Base-by-base conservation (phyloP, 2,113 vertebrate genomes). In the Hippocampus guttulatus region DNA sequence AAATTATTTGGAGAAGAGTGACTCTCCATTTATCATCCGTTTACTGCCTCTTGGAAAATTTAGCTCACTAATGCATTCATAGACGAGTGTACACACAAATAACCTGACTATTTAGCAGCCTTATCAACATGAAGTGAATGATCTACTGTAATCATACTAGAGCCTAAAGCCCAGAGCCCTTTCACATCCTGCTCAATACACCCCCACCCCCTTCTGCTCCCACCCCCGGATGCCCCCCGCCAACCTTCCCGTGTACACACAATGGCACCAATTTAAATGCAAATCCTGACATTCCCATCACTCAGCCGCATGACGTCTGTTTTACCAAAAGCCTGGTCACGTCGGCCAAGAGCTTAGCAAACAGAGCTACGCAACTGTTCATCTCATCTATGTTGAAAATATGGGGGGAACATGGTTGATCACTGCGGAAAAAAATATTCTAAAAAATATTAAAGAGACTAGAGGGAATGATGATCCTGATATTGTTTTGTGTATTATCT, bases 271-370 rank as follows among this genome's bases (percentile, higher is more conserved):
- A 92, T 90, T 91, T 92, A 91, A 90, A 92, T 91, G 92, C 90
- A 92, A 92, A 92, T 93, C 81, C 81, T 91, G 88, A 90, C 89
- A 90, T 92, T 92, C 89, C 85, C 82, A 77, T 89, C 86, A 85
- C 70, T 87, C 82, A 80, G 76, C 45, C 67, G 38, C n/a, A 0
- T 58, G 60, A 80, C n/a, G 74, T 72, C 75, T 40, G 69, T 71
- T 81, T 84, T 67, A 68, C 79, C 80, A 72, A 84, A 77, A 77
- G 25, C 64, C 55, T 70, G 1, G 27, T 61, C 10, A 11, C 75
- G 70, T 86, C 74, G 61, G 75, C 68, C 70, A 77, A 43, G 76
- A 86, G 89, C 84, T 85, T 83, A 87, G 88, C 75, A 80, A 83
- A 55, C 81, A 41, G 23, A 88, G 82, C 82, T 71, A 66, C 66